Evolutionary conservation across 2,888 invertebrate genomes (phyloP).

Genomic region (Pheosia tremula): DNA sequence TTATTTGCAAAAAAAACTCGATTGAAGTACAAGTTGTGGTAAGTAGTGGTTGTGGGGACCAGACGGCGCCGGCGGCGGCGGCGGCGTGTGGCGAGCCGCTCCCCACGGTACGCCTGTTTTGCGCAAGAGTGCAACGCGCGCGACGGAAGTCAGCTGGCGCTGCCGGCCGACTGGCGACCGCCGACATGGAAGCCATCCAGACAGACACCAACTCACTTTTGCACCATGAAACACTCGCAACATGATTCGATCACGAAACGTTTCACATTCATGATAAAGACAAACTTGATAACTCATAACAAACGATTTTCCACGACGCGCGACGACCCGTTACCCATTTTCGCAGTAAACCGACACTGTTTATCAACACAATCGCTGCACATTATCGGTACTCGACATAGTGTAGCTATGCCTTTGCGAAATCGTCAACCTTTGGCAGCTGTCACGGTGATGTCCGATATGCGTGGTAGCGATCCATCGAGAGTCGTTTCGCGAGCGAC

Average conservation of each 20-base stretch:
- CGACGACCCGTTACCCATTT: conserved; percentile 51
- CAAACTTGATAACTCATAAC: conserved; percentile 59
- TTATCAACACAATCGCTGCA: conserved; percentile 71
- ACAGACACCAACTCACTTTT: conserved; percentile 27
- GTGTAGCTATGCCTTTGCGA: conserved; percentile 53
- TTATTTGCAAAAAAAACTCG: conserved; percentile 21
- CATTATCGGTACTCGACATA: conserved; percentile 58
- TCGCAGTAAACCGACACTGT: conserved; percentile 75
- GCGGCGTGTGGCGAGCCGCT: conserved; percentile 26
- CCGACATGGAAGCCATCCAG: conserved; percentile 21
- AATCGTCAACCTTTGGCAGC: conserved; percentile 61
- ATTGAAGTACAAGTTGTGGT: conserved; percentile 26
- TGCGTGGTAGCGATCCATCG: conserved; percentile 57
- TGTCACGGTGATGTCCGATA: conserved; percentile 54
- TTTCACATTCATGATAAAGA: conserved; percentile 54
- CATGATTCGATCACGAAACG: conserved; percentile 50
- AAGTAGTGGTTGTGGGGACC: conserved; percentile 34
- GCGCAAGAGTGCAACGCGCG: conserved; percentile 58
- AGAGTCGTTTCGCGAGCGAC: conserved; percentile 70
- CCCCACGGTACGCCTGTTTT: conserved; percentile 50
- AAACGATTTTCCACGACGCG: conserved; percentile 52
- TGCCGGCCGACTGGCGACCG: conserved; percentile 26
- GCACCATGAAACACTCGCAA: conserved; percentile 34
- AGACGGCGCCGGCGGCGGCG: conserved; percentile 25
- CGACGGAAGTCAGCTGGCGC: conserved; percentile 66